Evolutionary conservation across 2,888 invertebrate species (phyloP).

Genomic region (Pyrgus malvae): DNA sequence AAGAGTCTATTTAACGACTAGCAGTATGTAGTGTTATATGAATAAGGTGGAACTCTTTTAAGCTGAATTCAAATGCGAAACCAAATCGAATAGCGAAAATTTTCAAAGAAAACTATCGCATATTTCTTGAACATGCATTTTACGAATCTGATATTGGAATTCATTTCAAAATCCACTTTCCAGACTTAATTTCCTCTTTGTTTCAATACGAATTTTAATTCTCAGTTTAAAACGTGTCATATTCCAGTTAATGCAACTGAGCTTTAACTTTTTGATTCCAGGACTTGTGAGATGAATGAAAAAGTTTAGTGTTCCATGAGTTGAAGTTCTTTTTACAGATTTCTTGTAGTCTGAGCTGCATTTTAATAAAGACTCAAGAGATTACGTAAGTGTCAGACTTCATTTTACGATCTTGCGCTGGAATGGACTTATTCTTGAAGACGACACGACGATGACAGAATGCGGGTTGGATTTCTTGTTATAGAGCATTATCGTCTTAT

Average conservation of each 20-base stretch:
- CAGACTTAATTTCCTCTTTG: constrained; percentile 41
- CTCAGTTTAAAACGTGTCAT: constrained; percentile 33
- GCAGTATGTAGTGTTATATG: too few relatives aligned
- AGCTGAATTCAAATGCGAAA: background rate
- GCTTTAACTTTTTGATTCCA: constrained; percentile 18
- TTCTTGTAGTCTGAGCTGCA: constrained; percentile 7
- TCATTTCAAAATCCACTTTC: constrained; percentile 36
- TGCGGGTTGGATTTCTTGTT: too few relatives aligned
- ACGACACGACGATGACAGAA: too few relatives aligned
- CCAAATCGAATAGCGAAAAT: background rate
- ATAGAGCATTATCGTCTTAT: too few relatives aligned
- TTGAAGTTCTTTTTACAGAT: constrained; percentile 10
- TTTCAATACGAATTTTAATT: constrained; percentile 20
- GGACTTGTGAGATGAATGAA: constrained; percentile 14
- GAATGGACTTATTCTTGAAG: too few relatives aligned
- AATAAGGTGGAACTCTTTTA: background rate
- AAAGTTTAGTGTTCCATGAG: background rate
- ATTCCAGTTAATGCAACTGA: constrained; percentile 24
- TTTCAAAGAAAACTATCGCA: constrained; percentile 30
- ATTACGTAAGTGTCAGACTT: background rate
- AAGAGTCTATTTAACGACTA: too few relatives aligned
- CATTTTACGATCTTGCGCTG: too few relatives aligned
- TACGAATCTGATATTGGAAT: constrained; percentile 44
- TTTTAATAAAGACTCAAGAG: background rate
- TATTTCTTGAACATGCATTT: constrained; percentile 36